Evolutionary conservation across 1,140 invertebrate species (phyloP).

Genomic region (Apis cerana): DNA sequence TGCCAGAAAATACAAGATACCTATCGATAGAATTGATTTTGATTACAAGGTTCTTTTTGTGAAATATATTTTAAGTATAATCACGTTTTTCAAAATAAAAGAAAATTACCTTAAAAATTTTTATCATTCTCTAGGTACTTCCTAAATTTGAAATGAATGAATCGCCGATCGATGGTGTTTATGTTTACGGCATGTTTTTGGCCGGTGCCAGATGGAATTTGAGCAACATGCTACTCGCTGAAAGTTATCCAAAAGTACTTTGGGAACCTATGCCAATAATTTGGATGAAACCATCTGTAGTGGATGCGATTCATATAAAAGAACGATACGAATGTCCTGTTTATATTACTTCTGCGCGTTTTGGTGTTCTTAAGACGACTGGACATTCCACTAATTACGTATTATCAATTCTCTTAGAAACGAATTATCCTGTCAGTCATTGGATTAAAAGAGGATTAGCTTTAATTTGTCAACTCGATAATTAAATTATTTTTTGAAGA

Average conservation of each 20-base stretch:
- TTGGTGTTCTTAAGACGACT: slow-evolving; percentile 91
- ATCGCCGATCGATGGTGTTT: slow-evolving; percentile 88
- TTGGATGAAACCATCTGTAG: slow-evolving; percentile 85
- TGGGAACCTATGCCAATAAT: slow-evolving; percentile 90
- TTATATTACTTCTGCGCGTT: slow-evolving; percentile 93
- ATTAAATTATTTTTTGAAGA: slow-evolving; percentile 77
- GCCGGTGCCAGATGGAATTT: slow-evolving; percentile 93
- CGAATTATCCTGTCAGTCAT: slow-evolving; percentile 86
- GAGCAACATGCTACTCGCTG: slow-evolving; percentile 83
- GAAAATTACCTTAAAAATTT: not conserved
- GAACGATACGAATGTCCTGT: slow-evolving; percentile 90
- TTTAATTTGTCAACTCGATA: slow-evolving; percentile 90
- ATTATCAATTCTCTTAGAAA: slow-evolving; percentile 88
- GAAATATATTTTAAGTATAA: not conserved
- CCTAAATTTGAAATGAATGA: slow-evolving; percentile 53
- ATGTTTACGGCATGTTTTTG: slow-evolving; percentile 91
- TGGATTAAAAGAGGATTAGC: slow-evolving; percentile 95
- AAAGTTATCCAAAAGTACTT: slow-evolving; percentile 91
- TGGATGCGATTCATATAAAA: slow-evolving; percentile 81
- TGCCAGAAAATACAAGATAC: slow-evolving; percentile 92
- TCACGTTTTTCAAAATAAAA: not conserved
- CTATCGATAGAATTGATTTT: slow-evolving; percentile 88
- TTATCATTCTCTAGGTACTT: slow-evolving; percentile 52
- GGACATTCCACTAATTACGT: slow-evolving; percentile 97
- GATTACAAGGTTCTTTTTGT: slow-evolving; percentile 29